Evolutionary conservation across 2,797 vertebrate genomes (phyloP).

Genomic region (Tauraco hartlaubi): DNA sequence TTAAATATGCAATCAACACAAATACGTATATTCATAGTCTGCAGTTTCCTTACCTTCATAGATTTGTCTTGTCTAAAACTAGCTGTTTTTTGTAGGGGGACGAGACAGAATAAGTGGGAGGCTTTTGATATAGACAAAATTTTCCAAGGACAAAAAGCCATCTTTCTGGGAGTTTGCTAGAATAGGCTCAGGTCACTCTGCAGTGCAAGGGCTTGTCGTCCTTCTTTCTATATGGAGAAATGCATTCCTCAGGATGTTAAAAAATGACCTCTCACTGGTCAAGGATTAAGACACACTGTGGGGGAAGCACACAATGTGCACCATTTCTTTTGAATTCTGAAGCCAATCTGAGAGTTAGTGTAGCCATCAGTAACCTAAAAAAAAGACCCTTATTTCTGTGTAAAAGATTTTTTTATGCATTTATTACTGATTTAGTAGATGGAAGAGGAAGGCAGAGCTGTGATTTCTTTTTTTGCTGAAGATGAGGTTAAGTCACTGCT

Average conservation of each 20-base stretch:
- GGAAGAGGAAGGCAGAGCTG: neutral
- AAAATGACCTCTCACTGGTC: neutral
- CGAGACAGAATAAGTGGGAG: neutral
- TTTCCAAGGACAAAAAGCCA: conserved; percentile 46
- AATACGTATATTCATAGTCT: neutral
- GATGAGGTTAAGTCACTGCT: neutral
- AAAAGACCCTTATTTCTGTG: neutral
- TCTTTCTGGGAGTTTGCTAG: conserved; percentile 52
- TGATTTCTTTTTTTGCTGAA: neutral
- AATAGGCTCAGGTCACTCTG: neutral
- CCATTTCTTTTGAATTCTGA: neutral
- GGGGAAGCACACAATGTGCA: neutral
- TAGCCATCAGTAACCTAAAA: neutral
- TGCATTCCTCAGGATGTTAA: neutral
- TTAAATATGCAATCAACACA: neutral
- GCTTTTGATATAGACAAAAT: conserved; percentile 11
- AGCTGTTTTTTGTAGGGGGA: neutral
- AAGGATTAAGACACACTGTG: neutral
- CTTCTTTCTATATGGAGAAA: neutral
- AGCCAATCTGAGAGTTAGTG: neutral
- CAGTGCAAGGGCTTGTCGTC: neutral
- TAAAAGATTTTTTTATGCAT: neutral
- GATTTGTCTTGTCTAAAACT: conserved; percentile 8
- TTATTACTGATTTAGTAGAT: neutral
- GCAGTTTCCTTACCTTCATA: neutral